These are phyloP conservation scores for Danaus melanippus DNA, from an alignment of 1,140 invertebrate species.

Conservation along the genomic window DNA sequence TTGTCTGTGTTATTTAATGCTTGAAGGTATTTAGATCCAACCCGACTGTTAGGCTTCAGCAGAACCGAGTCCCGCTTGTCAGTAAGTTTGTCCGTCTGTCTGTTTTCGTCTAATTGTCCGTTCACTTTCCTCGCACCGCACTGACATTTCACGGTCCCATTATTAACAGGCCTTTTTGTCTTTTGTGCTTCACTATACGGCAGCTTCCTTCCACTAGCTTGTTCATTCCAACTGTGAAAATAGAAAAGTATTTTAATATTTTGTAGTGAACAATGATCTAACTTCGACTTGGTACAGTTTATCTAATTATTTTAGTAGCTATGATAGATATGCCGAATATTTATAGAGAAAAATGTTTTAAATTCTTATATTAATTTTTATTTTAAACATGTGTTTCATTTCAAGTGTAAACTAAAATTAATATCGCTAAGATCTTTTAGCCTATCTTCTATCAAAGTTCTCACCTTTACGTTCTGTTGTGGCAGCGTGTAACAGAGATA, in stretches of 20 bases:
- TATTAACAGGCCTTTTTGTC: constrained; percentile 60
- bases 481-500: constrained; percentile 67
- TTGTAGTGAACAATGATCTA: constrained; percentile 1
- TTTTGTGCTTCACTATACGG: constrained; percentile 70
- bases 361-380: too few relatives aligned
- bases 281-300: background rate
- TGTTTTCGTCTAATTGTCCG: constrained; percentile 41
- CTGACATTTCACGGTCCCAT: constrained; percentile 61
- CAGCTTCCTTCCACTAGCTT: constrained; percentile 64
- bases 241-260: constrained; percentile 13
- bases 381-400: too few relatives aligned
- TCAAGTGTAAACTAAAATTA: too few relatives aligned
- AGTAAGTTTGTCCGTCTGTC: constrained; percentile 30
- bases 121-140: constrained; percentile 58
- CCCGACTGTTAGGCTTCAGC: constrained; percentile 57
- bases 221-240: constrained; percentile 66
- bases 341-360: too few relatives aligned
- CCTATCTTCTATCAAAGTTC: constrained; percentile 6
- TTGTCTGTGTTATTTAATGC: constrained; percentile 49
- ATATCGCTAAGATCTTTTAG: too few relatives aligned
- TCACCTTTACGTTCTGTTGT: constrained; percentile 65
- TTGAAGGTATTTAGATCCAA: constrained; percentile 66
- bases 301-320: background rate
- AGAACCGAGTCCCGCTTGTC: constrained; percentile 29
- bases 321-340: background rate